These are phyloP conservation scores for Takifugu rubripes DNA, from an alignment of 2,797 vertebrate genomes.

Conservation along the genomic window DNA sequence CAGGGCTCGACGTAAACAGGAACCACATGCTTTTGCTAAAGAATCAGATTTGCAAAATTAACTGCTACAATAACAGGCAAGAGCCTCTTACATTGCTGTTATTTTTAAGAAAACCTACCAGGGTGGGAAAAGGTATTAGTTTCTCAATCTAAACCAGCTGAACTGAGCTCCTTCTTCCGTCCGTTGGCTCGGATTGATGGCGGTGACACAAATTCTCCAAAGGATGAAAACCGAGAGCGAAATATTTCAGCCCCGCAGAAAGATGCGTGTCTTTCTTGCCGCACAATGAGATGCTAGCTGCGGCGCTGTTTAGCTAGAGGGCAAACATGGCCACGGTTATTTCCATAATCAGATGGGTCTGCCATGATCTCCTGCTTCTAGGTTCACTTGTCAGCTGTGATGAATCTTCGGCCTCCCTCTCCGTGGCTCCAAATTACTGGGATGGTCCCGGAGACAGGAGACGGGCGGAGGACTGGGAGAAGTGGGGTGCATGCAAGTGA, in stretches of 20 bases:
- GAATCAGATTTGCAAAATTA: too few species aligned
- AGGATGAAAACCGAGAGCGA: conserved; percentile 1
- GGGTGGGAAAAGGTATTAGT: too few species aligned
- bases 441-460: conserved; percentile 50
- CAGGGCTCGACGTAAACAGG: too few species aligned
- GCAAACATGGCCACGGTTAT: conserved; percentile 55
- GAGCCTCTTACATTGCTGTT: too few species aligned
- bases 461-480: conserved; percentile 38
- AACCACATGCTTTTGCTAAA: too few species aligned
- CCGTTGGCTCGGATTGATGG: conserved; percentile 44
- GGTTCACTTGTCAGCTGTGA: conserved; percentile 92
- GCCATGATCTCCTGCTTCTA: conserved; percentile 80
- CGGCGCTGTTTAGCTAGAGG: conserved; percentile 46
- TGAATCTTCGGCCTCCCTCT: conserved; percentile 84
- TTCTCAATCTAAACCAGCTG: conserved; percentile 28
- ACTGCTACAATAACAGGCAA: too few species aligned
- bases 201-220: conserved; percentile 7
- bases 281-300: conserved; percentile 41
- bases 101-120: too few species aligned
- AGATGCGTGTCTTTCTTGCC: conserved; percentile 34
- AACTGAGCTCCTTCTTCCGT: conserved; percentile 44
- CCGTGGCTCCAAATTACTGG: conserved; percentile 80
- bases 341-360: conserved; percentile 81
- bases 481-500: neutral
- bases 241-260: conserved; percentile 5